Conservation (phyloP, 2,113 vertebrate species). For the Lagopus leucura region DNA sequence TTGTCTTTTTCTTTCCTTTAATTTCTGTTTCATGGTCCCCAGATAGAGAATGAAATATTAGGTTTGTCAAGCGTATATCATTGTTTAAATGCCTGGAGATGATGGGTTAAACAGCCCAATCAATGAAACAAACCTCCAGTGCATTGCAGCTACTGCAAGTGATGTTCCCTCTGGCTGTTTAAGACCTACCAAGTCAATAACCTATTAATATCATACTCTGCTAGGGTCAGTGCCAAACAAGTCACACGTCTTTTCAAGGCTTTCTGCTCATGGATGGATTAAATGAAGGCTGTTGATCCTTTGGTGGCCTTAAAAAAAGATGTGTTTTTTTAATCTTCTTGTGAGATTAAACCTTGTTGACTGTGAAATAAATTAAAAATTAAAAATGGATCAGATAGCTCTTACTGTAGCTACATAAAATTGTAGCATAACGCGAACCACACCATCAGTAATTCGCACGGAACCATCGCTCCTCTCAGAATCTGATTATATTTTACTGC, state of each 20-base stretch:
- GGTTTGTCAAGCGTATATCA: constrained; percentile 85
- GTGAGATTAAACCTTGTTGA: constrained; percentile 45
- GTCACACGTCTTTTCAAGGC: constrained; percentile 73
- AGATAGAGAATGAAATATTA: constrained; percentile 87
- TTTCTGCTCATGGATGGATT: constrained; percentile 64
- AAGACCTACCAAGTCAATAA: constrained; percentile 87
- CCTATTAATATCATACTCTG: constrained; percentile 87
- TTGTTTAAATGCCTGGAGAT: constrained; percentile 86
- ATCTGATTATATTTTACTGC: constrained; percentile 4
- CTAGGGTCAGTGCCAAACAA: constrained; percentile 77
- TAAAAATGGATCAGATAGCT: constrained; percentile 40
- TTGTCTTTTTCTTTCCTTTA: constrained; percentile 79
- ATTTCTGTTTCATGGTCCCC: constrained; percentile 80
- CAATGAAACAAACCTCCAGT: constrained; percentile 86
- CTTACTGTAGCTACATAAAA: constrained; percentile 35
- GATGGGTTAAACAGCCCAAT: constrained; percentile 87
- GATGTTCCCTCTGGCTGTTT: constrained; percentile 82
- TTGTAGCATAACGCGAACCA: background rate
- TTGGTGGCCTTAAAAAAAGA: constrained; percentile 53
- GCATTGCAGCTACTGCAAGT: constrained; percentile 78
- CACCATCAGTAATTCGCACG: background rate
- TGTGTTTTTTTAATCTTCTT: constrained; percentile 49
- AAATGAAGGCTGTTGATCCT: constrained; percentile 57
- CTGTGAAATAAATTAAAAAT: constrained; percentile 59
- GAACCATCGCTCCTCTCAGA: background rate